phyloP scores from a whole-genome alignment of 2,888 invertebrate species.

The Galerucella nymphaeae region DNA sequence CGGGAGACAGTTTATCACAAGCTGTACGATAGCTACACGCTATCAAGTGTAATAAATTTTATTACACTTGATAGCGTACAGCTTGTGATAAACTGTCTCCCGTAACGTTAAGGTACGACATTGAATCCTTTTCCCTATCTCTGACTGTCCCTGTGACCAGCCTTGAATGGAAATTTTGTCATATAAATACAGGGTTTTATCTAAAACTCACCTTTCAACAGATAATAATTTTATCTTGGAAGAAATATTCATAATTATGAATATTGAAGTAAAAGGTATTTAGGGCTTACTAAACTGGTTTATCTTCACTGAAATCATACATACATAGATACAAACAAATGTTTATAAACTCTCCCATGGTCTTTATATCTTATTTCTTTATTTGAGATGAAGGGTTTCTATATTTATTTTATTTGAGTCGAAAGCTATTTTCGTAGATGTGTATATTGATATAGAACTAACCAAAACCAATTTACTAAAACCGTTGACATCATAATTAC shows the following conservation, averaged over 20 bases:
- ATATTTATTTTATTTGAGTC: no score
- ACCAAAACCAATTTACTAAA: not conserved
- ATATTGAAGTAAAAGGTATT: not conserved
- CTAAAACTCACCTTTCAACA: not conserved
- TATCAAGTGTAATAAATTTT: constrained; percentile 19
- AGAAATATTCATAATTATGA: not conserved
- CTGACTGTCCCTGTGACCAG: constrained; percentile 12
- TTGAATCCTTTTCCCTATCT: constrained; percentile 22
- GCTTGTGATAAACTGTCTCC: constrained; percentile 19
- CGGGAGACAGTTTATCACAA: constrained; percentile 20
- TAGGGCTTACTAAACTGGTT: no score
- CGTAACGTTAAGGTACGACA: constrained; percentile 8
- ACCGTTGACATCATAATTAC: not conserved
- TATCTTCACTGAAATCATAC: no score
- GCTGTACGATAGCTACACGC: no score
- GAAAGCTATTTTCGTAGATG: no score
- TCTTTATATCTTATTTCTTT: no score
- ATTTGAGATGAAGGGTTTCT: no score
- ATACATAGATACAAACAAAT: no score
- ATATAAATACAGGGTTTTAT: not conserved
- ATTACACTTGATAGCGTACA: constrained; percentile 21
- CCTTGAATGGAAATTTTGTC: constrained; percentile 20
- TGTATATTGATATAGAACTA: not conserved
- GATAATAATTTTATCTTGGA: not conserved
- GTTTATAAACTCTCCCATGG: no score